Evolutionary conservation across 2,888 invertebrate species (phyloP), one percentile per base, ranked within the genome.

Genomic region (Steinernema scapterisci): DNA sequence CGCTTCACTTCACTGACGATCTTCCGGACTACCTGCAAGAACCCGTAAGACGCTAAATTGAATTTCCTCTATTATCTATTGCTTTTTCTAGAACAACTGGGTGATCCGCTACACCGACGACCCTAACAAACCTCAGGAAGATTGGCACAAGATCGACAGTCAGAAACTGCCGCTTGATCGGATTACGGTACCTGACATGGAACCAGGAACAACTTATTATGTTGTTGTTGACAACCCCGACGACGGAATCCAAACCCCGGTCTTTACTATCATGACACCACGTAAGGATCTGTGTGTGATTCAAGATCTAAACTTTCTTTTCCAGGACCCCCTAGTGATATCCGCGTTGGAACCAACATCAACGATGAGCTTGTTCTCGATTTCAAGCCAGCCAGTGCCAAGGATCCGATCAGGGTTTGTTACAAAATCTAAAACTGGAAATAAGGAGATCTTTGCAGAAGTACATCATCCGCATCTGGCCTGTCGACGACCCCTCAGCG

Each of bases 351-450:
- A 54, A 81, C 84, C 52, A 86, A 85, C 77, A 85, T 86, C 71
- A 86, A 86, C 74, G 86, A 85, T 63, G 86, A 86, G 51, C 80
- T 82, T 51, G 80, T 86, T 5, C 74, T 86, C 27, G 84, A 84
- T 71, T 86, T 86, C 80, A 85, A 85, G 70, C 83, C 85, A 19
- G 84, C 83, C 2, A 78, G 38, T 31, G 74, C 82, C 23, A 80
- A 79, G 9, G 78, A 81, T 38, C 82, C 80, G 3, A 74, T 82
- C 71, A 78, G 79, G 73, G 77, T 78, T 38, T 38, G 38, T 38
- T 38, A 3, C 5, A 9, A 38, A 3, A 38, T 3, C 9, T 38
- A 3, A 6, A 38, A 9, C 38, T 9, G 38, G 9, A 38, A 9
- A 38, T 38, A 38, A 38, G 38, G 38, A 38, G 9, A 38, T 38